phyloP scores from a whole-genome alignment of 2,797 vertebrate genomes.

The Pteropus rufus region DNA sequence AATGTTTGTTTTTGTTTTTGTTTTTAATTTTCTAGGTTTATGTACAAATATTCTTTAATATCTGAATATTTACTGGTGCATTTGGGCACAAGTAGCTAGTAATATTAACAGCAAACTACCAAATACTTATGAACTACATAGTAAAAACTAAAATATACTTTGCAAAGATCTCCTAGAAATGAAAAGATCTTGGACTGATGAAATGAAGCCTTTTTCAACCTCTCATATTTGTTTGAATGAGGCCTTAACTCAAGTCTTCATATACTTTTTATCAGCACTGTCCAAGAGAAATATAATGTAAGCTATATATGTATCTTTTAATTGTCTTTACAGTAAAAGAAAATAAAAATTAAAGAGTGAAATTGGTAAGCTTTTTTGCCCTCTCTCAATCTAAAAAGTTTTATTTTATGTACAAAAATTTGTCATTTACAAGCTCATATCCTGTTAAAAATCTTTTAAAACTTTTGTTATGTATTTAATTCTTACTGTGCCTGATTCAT shows the following conservation, averaged over 20 bases:
- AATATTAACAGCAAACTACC: background rate
- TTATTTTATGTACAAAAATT: background rate
- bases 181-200: background rate
- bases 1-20: background rate
- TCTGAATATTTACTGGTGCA: background rate
- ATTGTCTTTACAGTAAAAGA: background rate
- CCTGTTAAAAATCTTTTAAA: background rate
- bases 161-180: background rate
- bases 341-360: background rate
- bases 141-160: constrained; percentile 10
- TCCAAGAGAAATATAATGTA: background rate
- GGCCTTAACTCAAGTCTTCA: background rate
- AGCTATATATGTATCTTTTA: background rate
- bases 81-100: background rate
- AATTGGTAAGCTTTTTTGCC: background rate
- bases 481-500: background rate
- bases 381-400: background rate
- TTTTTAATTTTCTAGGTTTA: background rate
- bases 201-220: background rate
- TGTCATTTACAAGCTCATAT: background rate
- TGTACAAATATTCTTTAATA: background rate
- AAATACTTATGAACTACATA: background rate
- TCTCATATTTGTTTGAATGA: background rate
- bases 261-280: background rate
- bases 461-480: background rate